Percentiles rank a stretch among this genome's conserved stretches.
Evolutionary conservation across 2,888 invertebrate genomes (phyloP).

Genomic region (Macrophya annulata): DNA sequence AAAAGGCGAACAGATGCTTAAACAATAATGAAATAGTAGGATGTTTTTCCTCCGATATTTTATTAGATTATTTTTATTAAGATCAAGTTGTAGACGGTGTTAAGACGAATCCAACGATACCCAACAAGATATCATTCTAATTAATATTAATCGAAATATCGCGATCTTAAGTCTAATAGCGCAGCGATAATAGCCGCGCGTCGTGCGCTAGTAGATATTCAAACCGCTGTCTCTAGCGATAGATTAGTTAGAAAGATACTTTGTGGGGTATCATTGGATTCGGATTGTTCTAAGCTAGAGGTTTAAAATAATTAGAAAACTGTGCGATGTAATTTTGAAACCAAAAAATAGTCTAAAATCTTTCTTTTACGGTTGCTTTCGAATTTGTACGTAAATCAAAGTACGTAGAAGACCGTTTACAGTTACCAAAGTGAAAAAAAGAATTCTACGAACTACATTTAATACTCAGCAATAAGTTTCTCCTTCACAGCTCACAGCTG

Average conservation of each 20-base stretch:
- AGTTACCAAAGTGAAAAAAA: not conserved
- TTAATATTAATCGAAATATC: not conserved
- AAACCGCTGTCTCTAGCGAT: not conserved
- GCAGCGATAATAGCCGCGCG: not conserved
- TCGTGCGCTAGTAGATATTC: not conserved
- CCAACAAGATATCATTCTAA: constrained; percentile 8
- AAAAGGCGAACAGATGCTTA: not conserved
- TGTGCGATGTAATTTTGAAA: not conserved
- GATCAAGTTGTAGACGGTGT: not conserved
- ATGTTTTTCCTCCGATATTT: not conserved
- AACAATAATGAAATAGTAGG: not conserved
- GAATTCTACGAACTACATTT: not conserved
- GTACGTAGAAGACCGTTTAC: not conserved
- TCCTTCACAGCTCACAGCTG: not conserved
- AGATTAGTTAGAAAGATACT: not conserved
- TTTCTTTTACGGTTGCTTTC: not conserved
- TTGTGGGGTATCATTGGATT: constrained; percentile 21
- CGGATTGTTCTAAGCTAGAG: not conserved
- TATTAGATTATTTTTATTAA: not conserved
- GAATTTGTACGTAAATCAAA: not conserved
- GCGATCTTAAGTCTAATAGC: not conserved
- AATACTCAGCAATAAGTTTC: not conserved
- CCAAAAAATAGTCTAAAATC: not conserved
- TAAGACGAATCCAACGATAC: constrained; percentile 18
- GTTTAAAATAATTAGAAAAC: not conserved